Evolutionary conservation across 2,888 invertebrate genomes (phyloP).

Genomic region (Yponomeuta cagnagella): DNA sequence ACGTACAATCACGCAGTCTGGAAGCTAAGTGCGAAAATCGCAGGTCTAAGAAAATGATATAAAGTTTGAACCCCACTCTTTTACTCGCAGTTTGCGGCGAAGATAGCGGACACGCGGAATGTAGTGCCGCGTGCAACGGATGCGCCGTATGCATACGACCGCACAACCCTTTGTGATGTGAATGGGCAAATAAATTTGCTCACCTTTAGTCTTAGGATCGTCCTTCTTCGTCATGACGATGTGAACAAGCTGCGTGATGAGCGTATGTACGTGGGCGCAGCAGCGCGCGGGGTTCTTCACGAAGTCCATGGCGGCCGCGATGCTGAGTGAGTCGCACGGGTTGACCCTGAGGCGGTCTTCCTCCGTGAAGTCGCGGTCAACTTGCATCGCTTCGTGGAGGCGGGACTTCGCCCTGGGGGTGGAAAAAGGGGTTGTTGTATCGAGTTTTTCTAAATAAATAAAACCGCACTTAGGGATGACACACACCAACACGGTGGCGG

Average conservation of each 20-base stretch:
- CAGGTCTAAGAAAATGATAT: too few species aligned
- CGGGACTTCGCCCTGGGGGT: slow-evolving; percentile 91
- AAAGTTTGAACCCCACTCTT: too few species aligned
- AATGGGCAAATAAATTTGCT: not conserved
- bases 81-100: too few species aligned
- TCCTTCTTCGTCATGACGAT: slow-evolving; percentile 91
- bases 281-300: slow-evolving; percentile 97
- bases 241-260: slow-evolving; percentile 90
- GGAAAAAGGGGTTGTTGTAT: not conserved
- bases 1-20: too few species aligned
- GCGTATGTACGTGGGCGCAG: slow-evolving; percentile 91
- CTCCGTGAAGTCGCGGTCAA: slow-evolving; percentile 88
- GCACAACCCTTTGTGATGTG: too few species aligned
- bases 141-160: too few species aligned
- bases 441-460: too few species aligned
- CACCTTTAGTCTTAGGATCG: slow-evolving; percentile 90
- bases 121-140: too few species aligned
- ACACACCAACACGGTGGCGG: too few species aligned
- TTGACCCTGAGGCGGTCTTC: slow-evolving; percentile 92
- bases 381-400: slow-evolving; percentile 93
- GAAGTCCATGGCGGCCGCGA: slow-evolving; percentile 92
- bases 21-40: too few species aligned
- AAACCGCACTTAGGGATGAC: too few species aligned
- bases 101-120: too few species aligned
- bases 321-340: slow-evolving; percentile 94